Evolutionary conservation across 1,140 invertebrate species (phyloP).

Genomic region (Ptiloglossa arizonensis): DNA sequence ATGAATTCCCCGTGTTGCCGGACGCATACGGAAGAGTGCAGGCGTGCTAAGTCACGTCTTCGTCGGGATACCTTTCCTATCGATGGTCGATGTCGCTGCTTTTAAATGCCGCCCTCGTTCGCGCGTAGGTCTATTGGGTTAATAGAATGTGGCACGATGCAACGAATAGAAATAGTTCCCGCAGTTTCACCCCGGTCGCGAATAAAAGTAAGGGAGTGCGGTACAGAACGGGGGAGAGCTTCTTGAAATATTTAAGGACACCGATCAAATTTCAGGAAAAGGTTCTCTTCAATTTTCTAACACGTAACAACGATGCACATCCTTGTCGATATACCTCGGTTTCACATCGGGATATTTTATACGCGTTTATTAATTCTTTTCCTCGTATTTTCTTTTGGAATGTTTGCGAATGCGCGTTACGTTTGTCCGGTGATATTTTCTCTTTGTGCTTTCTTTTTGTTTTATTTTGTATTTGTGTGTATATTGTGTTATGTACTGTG

Average conservation of each 20-base stretch:
- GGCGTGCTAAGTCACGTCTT: slow-evolving; percentile 60
- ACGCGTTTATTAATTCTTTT: too few relatives aligned
- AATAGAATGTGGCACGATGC: slow-evolving; percentile 41
- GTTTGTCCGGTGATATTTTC: too few relatives aligned
- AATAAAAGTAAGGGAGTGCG: slow-evolving; percentile 4
- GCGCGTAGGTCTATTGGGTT: slow-evolving; percentile 7
- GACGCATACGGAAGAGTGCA: slow-evolving; percentile 55
- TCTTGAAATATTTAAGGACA: not conserved
- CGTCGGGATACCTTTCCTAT: slow-evolving; percentile 48
- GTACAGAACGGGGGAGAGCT: too few relatives aligned
- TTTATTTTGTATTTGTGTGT: too few relatives aligned
- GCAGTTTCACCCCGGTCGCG: not conserved
- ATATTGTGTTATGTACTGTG: too few relatives aligned
- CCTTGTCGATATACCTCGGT: too few relatives aligned
- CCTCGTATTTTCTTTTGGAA: too few relatives aligned
- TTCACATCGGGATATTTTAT: too few relatives aligned
- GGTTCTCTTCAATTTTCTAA: too few relatives aligned
- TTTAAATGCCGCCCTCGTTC: slow-evolving; percentile 48
- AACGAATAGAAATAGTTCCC: slow-evolving; percentile 32
- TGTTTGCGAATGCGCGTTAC: too few relatives aligned
- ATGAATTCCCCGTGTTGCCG: slow-evolving; percentile 60
- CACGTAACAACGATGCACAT: too few relatives aligned
- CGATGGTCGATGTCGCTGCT: slow-evolving; percentile 9
- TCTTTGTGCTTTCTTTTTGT: too few relatives aligned
- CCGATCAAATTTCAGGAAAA: not conserved